These are phyloP conservation scores for Cyprinella venusta DNA, from an alignment of 2,797 vertebrate species.

Conservation along the genomic window DNA sequence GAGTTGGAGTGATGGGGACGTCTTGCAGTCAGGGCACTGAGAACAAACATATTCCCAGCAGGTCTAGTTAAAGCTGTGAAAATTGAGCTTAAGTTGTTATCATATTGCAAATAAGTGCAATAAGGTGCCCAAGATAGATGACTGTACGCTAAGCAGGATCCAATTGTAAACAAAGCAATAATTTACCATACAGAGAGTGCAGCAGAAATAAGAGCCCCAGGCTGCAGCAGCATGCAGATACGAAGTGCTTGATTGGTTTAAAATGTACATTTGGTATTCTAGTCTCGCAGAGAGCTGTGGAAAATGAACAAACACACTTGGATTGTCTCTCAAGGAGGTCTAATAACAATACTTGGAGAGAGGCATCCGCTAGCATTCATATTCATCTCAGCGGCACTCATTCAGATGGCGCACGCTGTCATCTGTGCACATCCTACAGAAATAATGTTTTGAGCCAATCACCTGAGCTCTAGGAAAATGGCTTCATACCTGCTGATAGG, in stretches of 20 bases:
- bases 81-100: slow-evolving; percentile 89
- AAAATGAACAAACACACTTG: slow-evolving; percentile 9
- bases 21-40: slow-evolving; percentile 87
- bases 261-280: slow-evolving; percentile 35
- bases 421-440: not conserved
- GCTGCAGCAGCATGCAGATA: slow-evolving; percentile 16
- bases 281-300: slow-evolving; percentile 4
- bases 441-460: not conserved
- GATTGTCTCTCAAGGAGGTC: slow-evolving; percentile 11
- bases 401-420: not conserved
- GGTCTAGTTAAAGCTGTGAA: slow-evolving; percentile 88
- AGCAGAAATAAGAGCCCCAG: slow-evolving; percentile 28
- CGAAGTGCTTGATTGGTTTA: slow-evolving; percentile 26
- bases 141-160: slow-evolving; percentile 68
- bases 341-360: slow-evolving; percentile 16
- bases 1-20: slow-evolving; percentile 86
- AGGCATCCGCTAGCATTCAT: slow-evolving; percentile 1
- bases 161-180: slow-evolving; percentile 75
- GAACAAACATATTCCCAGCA: slow-evolving; percentile 86
- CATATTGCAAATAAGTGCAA: slow-evolving; percentile 84
- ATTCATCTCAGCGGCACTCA: not conserved
- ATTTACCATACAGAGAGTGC: slow-evolving; percentile 66
- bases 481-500: not conserved
- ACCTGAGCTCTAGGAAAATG: not conserved
- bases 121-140: slow-evolving; percentile 84